Percentiles rank a stretch among this genome's conserved stretches.
These are phyloP conservation scores for Nilaparvata lugens DNA, from an alignment of 1,140 invertebrate genomes.

Conservation along the genomic window DNA sequence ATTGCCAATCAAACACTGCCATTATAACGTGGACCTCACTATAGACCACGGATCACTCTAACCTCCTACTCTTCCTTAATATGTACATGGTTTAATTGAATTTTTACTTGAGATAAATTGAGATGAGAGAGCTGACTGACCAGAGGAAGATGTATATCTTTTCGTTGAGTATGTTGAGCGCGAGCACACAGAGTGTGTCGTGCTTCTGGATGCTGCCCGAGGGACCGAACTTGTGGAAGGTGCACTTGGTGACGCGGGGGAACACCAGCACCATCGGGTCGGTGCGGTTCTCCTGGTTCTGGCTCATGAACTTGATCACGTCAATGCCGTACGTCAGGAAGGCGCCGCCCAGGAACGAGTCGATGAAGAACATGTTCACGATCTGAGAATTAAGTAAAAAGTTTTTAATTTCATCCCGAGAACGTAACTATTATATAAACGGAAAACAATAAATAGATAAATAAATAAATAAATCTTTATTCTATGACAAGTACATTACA, in stretches of 20 bases:
- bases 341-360: constrained; percentile 74
- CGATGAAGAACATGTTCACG: constrained; percentile 70
- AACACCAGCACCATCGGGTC: constrained; percentile 59
- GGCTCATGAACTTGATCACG: constrained; percentile 68
- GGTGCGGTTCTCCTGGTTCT: constrained; percentile 56
- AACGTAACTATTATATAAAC: too few relatives aligned
- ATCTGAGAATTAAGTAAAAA: constrained; percentile 46
- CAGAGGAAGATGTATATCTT: constrained; percentile 90
- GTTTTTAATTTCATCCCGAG: too few relatives aligned
- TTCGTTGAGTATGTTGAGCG: constrained; percentile 86
- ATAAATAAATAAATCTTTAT: too few relatives aligned
- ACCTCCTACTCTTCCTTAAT: too few relatives aligned
- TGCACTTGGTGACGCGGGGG: constrained; percentile 82
- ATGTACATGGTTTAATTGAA: too few relatives aligned
- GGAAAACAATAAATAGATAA: too few relatives aligned
- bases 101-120: too few relatives aligned
- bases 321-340: constrained; percentile 81
- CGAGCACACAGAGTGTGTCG: constrained; percentile 76
- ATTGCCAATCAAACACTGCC: too few relatives aligned
- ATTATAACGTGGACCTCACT: too few relatives aligned
- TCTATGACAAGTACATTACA: too few relatives aligned
- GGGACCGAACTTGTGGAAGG: constrained; percentile 82
- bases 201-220: constrained; percentile 73
- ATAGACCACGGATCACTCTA: too few relatives aligned
- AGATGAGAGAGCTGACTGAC: too few relatives aligned